Evolutionary conservation across 30 jellyfish, hydroid and myxozoan genomes (phyloP), one percentile per base, ranked within the genome.

Genomic region (Catostylus mosaicus): DNA sequence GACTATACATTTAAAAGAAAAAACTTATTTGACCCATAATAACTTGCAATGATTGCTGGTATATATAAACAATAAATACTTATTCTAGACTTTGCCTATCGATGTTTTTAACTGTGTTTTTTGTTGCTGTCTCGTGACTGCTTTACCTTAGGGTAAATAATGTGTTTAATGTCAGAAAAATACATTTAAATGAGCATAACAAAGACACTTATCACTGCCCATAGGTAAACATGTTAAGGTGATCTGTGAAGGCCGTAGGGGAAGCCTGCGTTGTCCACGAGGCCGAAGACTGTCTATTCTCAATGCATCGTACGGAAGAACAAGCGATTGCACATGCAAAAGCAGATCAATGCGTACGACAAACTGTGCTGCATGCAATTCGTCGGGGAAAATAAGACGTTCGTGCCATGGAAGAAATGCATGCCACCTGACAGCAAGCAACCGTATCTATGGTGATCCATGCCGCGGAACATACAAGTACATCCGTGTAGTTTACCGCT

Each of bases 371-470:
- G 23, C 77, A 27, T 30, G 30, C 2, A 71, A 48, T 23, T 33
- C 83, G 22, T 1, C 29, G 47, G 23, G 11, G 4, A 71, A 1
- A 71, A 68, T 38, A 10, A 43, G 83, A 22, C 36, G 45, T 20
- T 11, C 11, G 22, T 74, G 86, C 86, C 30, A 74, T 27, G 32
- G 73, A 16, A 74, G 0, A 54, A 30, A 74, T n/a, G 8, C 86
- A 6, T 74, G 86, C 38, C 9, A 27, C 20, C 59, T 74, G 14
- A 18, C 2, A 8, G 74, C 86, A 51, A 30, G 51, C 33, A 74
- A 74, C 74, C 16, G 86, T 14, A 59, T 74, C 30, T 74, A 24
- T 74, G 86, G 86, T 0, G 86, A 74, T 48, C 86, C 86, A 0
- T 74, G 86, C 47, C 5, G 35, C 14, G 86, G 86, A 29, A 74